These are phyloP conservation scores for Atopsyche davidsoni DNA, from an alignment of 1,140 invertebrate species.

Conservation along the genomic window DNA sequence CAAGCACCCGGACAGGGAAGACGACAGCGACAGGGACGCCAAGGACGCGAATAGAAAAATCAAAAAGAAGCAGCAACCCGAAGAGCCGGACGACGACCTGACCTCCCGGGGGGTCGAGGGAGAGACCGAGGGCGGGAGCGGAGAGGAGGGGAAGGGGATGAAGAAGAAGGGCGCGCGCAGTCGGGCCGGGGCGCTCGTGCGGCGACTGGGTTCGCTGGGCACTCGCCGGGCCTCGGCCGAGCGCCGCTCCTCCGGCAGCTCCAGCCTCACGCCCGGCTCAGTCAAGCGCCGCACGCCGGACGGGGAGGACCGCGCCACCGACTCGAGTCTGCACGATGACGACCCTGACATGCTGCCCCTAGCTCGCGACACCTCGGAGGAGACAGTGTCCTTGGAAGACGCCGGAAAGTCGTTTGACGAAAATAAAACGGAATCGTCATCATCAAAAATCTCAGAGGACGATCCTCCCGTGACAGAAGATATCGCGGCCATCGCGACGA, in stretches of 20 bases:
- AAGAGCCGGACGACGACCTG: slow-evolving; percentile 12
- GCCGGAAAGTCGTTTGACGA: neutral
- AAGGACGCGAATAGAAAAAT: slow-evolving; percentile 9
- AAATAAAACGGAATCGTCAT: slow-evolving; percentile 1
- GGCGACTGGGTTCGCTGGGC: slow-evolving; percentile 19
- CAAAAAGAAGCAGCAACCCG: slow-evolving; percentile 14
- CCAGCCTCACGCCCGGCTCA: slow-evolving; percentile 25
- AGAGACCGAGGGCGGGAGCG: slow-evolving; percentile 19
- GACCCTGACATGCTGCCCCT: neutral
- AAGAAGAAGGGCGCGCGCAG: slow-evolving; percentile 27
- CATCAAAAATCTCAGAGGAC: slow-evolving; percentile 24
- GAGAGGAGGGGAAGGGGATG: slow-evolving; percentile 20
- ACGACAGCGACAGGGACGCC: slow-evolving; percentile 22
- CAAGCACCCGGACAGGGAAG: slow-evolving; percentile 17
- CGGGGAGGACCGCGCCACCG: slow-evolving; percentile 20
- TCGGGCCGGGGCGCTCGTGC: slow-evolving; percentile 24
- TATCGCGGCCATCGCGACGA: slow-evolving; percentile 39
- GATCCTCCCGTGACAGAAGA: slow-evolving; percentile 7
- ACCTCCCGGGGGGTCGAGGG: slow-evolving; percentile 11
- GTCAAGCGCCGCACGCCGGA: slow-evolving; percentile 23
- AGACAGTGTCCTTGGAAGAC: neutral
- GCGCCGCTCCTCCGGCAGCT: slow-evolving; percentile 21
- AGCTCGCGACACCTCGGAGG: neutral
- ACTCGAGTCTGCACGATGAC: slow-evolving; percentile 24
- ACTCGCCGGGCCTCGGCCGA: slow-evolving; percentile 9